Base-by-base conservation (phyloP, 2,797 vertebrate genomes). In the Crenuchus spilurus region DNA sequence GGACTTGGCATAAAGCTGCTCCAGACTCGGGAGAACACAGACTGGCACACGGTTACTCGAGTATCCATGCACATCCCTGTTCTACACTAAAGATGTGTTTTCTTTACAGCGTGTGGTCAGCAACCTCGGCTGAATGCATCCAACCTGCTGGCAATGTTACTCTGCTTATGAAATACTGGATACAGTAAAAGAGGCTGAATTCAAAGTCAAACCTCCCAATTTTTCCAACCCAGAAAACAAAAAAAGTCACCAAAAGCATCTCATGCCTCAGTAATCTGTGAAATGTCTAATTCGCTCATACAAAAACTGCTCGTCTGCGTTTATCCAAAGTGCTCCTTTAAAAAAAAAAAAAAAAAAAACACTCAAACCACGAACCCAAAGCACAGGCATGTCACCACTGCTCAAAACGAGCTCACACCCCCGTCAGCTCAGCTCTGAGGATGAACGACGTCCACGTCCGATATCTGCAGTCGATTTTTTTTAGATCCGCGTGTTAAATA, bases 251-350 rank as follows among this genome's bases (percentile, higher is more conserved):
- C 57, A 79, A 80, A n/a, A 72, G 78, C 74, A 39, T 13, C 80
- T 61, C 70, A 70, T 65, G 70, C 65, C 64, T 76, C 14, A 35
- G 80, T 62, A 84, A 83, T 78, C 82, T 72, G 77, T 26, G 75
- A 75, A 67, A 76, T 69, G 73, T 79, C 70, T 63, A 79, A n/a
- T n/a, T n/a, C 33, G 65, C 72, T 71, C 77, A 37, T 81, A 85
- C 76, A 81, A 4, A 80, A 26, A 54, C 48, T 71, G n/a, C n/a
- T n/a, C n/a, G n/a, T n/a, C n/a, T n/a, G 84, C 85, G 84, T 78
- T 66, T 83, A 81, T 78, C 84, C 77, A 73, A 76, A 55, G 52
- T 28, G 5, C 16, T 16, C 52, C 6, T 55, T 1, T 31, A 16
- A 55, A 30, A 55, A 30, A 35, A 35, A 7, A 33, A 57, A 0